Evolutionary conservation across 2,888 invertebrate species (phyloP).

Genomic region (Girardia tigrina): DNA sequence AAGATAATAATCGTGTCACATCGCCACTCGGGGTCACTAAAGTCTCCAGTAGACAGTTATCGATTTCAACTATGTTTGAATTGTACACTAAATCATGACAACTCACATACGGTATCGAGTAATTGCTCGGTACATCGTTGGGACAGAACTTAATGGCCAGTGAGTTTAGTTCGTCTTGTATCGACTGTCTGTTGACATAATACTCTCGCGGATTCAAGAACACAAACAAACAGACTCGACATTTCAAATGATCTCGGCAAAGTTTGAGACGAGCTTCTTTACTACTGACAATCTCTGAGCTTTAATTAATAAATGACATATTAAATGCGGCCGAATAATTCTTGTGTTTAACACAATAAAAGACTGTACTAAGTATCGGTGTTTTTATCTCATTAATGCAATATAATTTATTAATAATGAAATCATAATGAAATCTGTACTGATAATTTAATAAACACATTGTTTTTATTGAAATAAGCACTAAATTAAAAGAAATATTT

Average conservation of each 20-base stretch:
- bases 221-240: conserved; percentile 3
- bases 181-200: neutral
- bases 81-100: neutral
- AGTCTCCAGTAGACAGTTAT: neutral
- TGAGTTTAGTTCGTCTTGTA: neutral
- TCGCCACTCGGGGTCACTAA: neutral
- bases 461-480: too few relatives aligned
- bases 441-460: too few relatives aligned
- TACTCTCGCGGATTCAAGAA: neutral
- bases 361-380: too few relatives aligned
- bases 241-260: conserved; percentile 13
- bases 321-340: too few relatives aligned
- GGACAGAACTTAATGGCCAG: neutral
- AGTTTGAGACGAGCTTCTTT: neutral
- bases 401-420: too few relatives aligned
- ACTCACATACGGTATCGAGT: neutral
- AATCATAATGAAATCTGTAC: too few relatives aligned
- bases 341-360: too few relatives aligned
- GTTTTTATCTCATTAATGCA: too few relatives aligned
- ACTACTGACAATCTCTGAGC: neutral
- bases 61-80: neutral
- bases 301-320: neutral
- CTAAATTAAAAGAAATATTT: too few relatives aligned
- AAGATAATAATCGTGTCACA: neutral
- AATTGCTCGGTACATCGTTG: neutral